Evolutionary conservation across 2,888 invertebrate species (phyloP), one percentile per base, ranked within the genome.

Genomic region (Caenorhabditis sulstoni): DNA sequence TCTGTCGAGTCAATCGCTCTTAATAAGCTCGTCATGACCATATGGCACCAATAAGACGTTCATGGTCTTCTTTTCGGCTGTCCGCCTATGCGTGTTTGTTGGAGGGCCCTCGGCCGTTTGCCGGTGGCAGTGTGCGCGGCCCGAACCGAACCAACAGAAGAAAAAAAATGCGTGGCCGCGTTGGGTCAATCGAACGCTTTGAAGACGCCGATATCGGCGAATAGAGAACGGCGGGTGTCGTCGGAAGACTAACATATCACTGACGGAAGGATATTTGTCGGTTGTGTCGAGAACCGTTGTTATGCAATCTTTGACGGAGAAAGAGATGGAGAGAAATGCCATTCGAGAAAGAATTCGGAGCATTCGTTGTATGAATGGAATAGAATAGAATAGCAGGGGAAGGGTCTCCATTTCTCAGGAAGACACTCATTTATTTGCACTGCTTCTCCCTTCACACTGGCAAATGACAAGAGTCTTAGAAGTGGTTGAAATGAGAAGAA

Each of bases 21-120:
- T 70, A 18, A 61, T 59, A 70, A 70, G 62, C 62, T 71, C 71
- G 62, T 57, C 47, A 47, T 49, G 62, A 71, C 57, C 71, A 62
- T 71, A 71, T 62, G 62, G 62, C 62, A 68, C 44, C 29, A 20
- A 61, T n/a, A 47, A 55, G 66, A 55, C 29, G 29, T 29, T 29
- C 7, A 29, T 29, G 29, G 29, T 29, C 29, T 5, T 29, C 7
- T 29, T 29, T 29, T 7, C 7, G 29, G 4, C 29, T 29, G 29
- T 29, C 29, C 7, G 29, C 7, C 29, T 29, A 29, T 29, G 29
- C 62, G 62, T 64, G 71, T 62, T 71, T 71, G 71, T 62, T 57
- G 57, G 53, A 18, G 35, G 41, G 18, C 39, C 39, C 14, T 53
- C 61, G 50, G 59, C 53, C 53, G 44, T 29, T 29, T 7, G 59